Evolutionary conservation across 2,888 invertebrate species (phyloP), one percentile per base, ranked within the genome.

Genomic region (Sarcophaga variegata): DNA sequence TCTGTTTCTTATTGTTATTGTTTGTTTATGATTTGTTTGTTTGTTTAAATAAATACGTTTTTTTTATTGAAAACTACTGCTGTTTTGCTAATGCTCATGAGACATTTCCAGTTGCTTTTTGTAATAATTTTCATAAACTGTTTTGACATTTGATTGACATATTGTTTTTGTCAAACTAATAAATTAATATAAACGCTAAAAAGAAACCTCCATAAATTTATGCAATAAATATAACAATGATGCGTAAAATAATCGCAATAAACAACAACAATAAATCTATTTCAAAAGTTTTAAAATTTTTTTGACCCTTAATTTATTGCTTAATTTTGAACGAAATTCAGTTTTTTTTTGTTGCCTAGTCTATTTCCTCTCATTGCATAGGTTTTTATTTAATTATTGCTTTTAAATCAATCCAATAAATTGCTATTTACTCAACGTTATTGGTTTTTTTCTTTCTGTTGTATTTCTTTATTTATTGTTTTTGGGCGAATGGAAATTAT

Each of bases 131-230:
- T 83, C 59, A 69, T 86, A 86, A 86, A 86, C 76, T 86, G 76
- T 86, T 86, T 83, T 86, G 86, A 83, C 86, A 83, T 86, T 83
- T 83, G 83, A 86, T 83, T 86, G 83, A 86, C 86, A 83, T 77
- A 79, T 77, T 79, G 49, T 69, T 81, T 11, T 66, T 20, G 45
- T 22, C 6, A 77, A 14, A 59, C 27, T 54, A 54, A 54, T 54
- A 54, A 54, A 54, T 12, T 54, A 37, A 8, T 37, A 37, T 37
- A 54, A 54, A 54, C 1, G 17, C 12, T 4, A 54, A 54, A 54
- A 22, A 45, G 45, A 22, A 60, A 10, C 62, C 4, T 17, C 20
- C 37, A 69, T 4, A 59, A 69, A 67, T 22, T 80, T 70, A 27
- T 60, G 75, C 64, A 80, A 84, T 37, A 64, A n/a, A 84, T 45